A percentile compares a stretch with the other conserved stretches of the same genome.
These are phyloP conservation scores for Cervus canadensis DNA, from an alignment of 2,113 vertebrate species.

Conservation along the genomic window DNA sequence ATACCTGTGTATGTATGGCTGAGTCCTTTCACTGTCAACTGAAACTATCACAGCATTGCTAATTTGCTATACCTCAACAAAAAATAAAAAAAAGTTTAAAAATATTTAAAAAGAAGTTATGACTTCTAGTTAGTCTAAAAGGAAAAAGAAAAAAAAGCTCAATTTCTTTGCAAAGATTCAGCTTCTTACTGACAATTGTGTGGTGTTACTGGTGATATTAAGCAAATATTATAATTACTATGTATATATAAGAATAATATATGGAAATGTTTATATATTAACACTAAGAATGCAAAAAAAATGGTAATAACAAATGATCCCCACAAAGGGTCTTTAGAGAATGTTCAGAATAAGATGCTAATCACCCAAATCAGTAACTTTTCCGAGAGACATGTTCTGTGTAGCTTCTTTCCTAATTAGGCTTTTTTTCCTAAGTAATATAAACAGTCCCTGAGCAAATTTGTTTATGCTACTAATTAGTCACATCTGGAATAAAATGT, in stretches of 20 bases:
- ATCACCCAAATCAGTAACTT: not conserved
- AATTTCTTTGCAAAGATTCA: not conserved
- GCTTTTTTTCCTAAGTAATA: not conserved
- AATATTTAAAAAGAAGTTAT: not conserved
- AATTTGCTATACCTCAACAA: not conserved
- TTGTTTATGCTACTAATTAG: conserved; percentile 24
- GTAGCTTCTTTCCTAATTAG: not conserved
- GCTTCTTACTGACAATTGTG: not conserved
- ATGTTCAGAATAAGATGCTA: not conserved
- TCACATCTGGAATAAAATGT: conserved; percentile 35
- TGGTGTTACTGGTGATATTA: not conserved
- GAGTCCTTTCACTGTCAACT: not conserved
- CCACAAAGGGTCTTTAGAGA: not conserved
- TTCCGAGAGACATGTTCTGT: not conserved
- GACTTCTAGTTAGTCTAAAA: not conserved
- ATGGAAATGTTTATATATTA: not conserved
- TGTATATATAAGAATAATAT: too few relatives aligned
- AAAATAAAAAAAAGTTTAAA: not conserved
- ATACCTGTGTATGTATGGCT: not conserved
- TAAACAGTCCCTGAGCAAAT: not conserved
- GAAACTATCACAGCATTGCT: not conserved
- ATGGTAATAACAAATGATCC: not conserved
- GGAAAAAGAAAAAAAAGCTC: not conserved
- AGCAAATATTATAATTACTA: not conserved
- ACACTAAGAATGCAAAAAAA: not conserved